Evolutionary conservation across 2,888 invertebrate genomes (phyloP).

Genomic region (Sacculina carcini): DNA sequence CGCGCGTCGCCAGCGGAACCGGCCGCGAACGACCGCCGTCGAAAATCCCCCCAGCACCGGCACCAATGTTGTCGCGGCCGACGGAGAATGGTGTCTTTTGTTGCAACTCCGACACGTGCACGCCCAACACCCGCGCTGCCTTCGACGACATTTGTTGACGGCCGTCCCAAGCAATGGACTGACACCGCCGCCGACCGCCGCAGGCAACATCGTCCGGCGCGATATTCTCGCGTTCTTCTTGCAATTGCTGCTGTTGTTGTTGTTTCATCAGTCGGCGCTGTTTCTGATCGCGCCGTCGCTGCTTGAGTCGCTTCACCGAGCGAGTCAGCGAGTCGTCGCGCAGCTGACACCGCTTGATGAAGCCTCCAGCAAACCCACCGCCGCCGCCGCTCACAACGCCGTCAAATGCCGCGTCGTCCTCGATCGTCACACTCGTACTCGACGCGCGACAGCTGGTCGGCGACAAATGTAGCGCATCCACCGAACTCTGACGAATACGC

Average conservation of each 20-base stretch:
- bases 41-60: no score
- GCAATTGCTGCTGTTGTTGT: background rate
- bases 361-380: background rate
- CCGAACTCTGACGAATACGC: slow-evolving; percentile 5
- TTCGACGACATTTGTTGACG: no score
- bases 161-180: background rate
- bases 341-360: background rate
- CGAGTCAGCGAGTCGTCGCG: slow-evolving; percentile 2
- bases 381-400: background rate
- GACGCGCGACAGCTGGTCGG: background rate
- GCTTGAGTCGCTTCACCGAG: background rate
- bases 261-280: background rate
- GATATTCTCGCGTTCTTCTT: no score
- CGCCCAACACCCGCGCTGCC: background rate
- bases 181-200: background rate
- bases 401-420: background rate
- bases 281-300: background rate
- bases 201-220: background rate
- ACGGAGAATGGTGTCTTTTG: no score
- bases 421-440: background rate
- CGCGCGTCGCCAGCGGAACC: background rate
- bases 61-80: no score
- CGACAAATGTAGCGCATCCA: slow-evolving; percentile 4
- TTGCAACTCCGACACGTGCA: background rate
- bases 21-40: no score